Percentiles rank a stretch among this genome's conserved stretches.
Conservation (phyloP, 2,113 vertebrate species). For the Scopus umbretta region DNA sequence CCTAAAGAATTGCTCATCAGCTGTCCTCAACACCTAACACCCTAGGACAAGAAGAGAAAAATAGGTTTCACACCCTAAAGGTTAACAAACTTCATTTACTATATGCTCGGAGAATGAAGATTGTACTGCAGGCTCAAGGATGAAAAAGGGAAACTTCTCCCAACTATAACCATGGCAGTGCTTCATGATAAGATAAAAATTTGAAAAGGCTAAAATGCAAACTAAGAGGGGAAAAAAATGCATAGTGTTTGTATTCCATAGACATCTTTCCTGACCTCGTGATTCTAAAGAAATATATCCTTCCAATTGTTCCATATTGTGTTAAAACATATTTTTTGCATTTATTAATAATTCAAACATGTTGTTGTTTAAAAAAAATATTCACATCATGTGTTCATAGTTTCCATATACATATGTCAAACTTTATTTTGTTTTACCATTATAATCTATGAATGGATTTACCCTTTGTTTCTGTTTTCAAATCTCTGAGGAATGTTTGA, state of each 20-base stretch:
- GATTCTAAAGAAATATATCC: constrained; percentile 55
- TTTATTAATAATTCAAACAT: constrained; percentile 60
- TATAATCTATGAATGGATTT: constrained; percentile 37
- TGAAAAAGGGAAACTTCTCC: background rate
- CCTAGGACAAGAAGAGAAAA: background rate
- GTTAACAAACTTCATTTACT: constrained; percentile 46
- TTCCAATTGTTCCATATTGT: constrained; percentile 45
- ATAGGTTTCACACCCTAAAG: constrained; percentile 11
- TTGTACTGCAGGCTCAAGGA: background rate
- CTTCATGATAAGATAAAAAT: background rate
- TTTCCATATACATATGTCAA: constrained; percentile 39
- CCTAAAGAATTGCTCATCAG: background rate
- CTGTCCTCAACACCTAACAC: background rate
- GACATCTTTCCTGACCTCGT: background rate
- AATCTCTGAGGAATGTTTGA: constrained; percentile 62
- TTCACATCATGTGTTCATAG: constrained; percentile 21
- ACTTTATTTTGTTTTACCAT: constrained; percentile 48
- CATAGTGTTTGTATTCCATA: background rate
- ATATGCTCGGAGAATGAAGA: background rate
- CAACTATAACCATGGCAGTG: background rate
- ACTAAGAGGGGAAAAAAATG: background rate
- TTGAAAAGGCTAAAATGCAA: constrained; percentile 17
- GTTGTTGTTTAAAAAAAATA: constrained; percentile 24
- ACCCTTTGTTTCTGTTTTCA: constrained; percentile 62
- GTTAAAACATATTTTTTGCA: constrained; percentile 49